Conservation (phyloP, 2,888 invertebrate species). For the Scaeva pyrastri region DNA sequence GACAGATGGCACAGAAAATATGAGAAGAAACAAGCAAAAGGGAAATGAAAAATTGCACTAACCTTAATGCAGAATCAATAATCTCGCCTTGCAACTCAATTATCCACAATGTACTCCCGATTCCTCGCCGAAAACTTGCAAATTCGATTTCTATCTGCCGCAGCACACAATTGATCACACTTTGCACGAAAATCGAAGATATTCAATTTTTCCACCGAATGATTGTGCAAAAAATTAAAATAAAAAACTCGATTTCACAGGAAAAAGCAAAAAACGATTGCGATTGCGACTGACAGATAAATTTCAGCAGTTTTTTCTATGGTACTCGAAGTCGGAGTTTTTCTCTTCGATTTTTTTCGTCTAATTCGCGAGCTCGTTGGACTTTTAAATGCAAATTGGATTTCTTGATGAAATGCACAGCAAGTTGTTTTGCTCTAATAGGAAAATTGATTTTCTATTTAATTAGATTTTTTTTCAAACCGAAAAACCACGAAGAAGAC, state of each 20-base stretch:
- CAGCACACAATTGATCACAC: slow-evolving; percentile 34
- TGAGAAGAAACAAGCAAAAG: slow-evolving; percentile 16
- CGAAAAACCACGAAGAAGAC: slow-evolving; percentile 70
- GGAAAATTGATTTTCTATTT: slow-evolving; percentile 31
- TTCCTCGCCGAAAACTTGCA: slow-evolving; percentile 24
- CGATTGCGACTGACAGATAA: slow-evolving; percentile 20
- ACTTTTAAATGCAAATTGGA: slow-evolving; percentile 58
- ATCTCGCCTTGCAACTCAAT: slow-evolving; percentile 49
- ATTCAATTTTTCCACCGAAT: slow-evolving; percentile 15
- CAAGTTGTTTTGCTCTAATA: slow-evolving; percentile 19
- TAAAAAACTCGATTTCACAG: slow-evolving; percentile 28
- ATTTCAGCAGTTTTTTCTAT: slow-evolving; percentile 7
- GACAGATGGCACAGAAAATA: slow-evolving; percentile 52
- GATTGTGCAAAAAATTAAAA: slow-evolving; percentile 29
- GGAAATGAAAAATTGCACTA: slow-evolving; percentile 64
- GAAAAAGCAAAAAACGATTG: slow-evolving; percentile 1
- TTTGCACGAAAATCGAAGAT: not conserved
- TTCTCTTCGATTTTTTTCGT: slow-evolving; percentile 6
- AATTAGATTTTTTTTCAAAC: slow-evolving; percentile 36
- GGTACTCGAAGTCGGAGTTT: not conserved
- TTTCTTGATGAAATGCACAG: slow-evolving; percentile 38
- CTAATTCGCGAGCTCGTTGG: slow-evolving; percentile 7
- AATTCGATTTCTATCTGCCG: slow-evolving; percentile 17
- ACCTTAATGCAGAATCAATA: slow-evolving; percentile 75
- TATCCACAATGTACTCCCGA: slow-evolving; percentile 25